Evolutionary conservation across 2,113 vertebrate genomes (phyloP), one percentile per base, ranked within the genome.

Genomic region (Vicugna pacos): DNA sequence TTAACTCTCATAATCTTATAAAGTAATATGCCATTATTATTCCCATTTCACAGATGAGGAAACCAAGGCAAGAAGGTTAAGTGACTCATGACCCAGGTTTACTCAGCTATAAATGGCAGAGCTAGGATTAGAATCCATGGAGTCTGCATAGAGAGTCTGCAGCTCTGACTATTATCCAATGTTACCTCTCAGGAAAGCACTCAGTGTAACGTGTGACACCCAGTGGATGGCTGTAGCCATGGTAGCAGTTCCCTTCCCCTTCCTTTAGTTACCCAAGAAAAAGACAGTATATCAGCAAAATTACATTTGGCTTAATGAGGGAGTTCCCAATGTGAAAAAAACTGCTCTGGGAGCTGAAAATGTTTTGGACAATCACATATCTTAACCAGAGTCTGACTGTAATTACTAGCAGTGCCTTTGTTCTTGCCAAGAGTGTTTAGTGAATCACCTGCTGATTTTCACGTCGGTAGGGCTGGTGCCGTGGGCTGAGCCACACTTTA

Each of bases 41-140:
- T 85, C 38, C 67, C 26, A 67, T 64, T 81, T 84, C 93, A 79
- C 19, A 95, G 82, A 89, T 60, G 65, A 77, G 54, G 62, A 79
- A 75, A 70, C 73, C 38, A 50, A 94, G 77, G 19, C 12, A 92
- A 79, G 67, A 81, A 54, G 38, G 28, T 62, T 85, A 48, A 70
- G 35, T 85, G 87, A 93, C n/a, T 96, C n/a, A 82, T 69, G 28
- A 87, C 64, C 46, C 19, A 32, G 46, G 15, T 15, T 80, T 92
- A 19, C 35, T 50, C 62, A 93, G 60, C 58, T 54, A 1, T 83
- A 69, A 30, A 24, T 26, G 38, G 30, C 77, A 60, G 35, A 85
- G 46, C 52, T 76, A 24, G 20, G 67, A 62, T 73, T n/a, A 54
- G 81, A 92, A 82, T 22, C 24, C 15, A 16, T 22, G n/a, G 28